Conservation (phyloP, 2,797 vertebrate genomes). For the Naso thynnoides region DNA sequence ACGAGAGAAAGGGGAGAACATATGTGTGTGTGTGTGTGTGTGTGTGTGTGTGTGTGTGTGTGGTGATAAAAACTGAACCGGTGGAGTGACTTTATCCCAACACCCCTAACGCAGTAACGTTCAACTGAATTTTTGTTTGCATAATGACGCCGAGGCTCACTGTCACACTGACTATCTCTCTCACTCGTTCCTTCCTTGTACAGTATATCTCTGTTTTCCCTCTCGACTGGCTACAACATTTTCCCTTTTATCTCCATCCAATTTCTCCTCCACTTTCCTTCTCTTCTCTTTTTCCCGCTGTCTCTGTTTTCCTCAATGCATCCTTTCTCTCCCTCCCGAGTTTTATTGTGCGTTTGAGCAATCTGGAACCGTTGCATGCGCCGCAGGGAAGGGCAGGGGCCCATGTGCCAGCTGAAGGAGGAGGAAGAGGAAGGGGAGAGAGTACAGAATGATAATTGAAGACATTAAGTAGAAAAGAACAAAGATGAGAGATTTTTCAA, state of each 20-base stretch:
- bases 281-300: slow-evolving; percentile 3
- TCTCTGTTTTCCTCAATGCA: slow-evolving; percentile 32
- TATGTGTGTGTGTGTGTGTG: neutral
- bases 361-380: slow-evolving; percentile 57
- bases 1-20: neutral
- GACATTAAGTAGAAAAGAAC: slow-evolving; percentile 16
- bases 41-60: slow-evolving; percentile 6
- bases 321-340: slow-evolving; percentile 42
- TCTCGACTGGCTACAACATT: slow-evolving; percentile 8
- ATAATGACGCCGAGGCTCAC: slow-evolving; percentile 37
- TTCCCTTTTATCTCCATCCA: slow-evolving; percentile 50
- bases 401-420: slow-evolving; percentile 44
- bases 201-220: slow-evolving; percentile 13
- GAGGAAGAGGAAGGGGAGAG: slow-evolving; percentile 20
- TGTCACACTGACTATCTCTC: neutral
- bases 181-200: slow-evolving; percentile 8
- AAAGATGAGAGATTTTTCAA: neutral
- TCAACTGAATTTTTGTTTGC: slow-evolving; percentile 62
- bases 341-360: slow-evolving; percentile 59
- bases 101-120: slow-evolving; percentile 23
- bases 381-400: slow-evolving; percentile 62
- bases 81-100: slow-evolving; percentile 51
- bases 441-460: slow-evolving; percentile 13
- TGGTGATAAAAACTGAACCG: slow-evolving; percentile 51
- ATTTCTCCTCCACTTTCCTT: slow-evolving; percentile 36